Conservation (phyloP, 2,113 vertebrate species). For the Shinisaurus crocodilurus region DNA sequence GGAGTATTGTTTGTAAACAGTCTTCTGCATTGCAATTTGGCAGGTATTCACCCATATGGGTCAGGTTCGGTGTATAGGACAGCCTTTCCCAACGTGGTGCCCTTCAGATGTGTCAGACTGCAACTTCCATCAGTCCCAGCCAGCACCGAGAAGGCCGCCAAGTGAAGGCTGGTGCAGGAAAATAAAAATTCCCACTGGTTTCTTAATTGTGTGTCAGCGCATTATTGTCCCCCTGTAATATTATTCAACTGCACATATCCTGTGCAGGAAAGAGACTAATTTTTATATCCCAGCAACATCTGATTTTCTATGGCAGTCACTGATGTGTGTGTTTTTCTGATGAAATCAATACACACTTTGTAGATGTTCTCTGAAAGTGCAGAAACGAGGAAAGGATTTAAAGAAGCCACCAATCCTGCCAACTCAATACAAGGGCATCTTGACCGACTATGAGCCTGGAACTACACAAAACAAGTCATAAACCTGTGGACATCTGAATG, state of each 20-base stretch:
- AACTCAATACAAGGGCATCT: conserved; percentile 69
- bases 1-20: background rate
- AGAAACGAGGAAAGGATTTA: conserved; percentile 65
- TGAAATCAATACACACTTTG: conserved; percentile 36
- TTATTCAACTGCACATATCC: background rate
- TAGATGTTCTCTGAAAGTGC: conserved; percentile 50
- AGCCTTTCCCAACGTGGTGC: too few species aligned
- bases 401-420: conserved; percentile 66
- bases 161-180: too few species aligned
- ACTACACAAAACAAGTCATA: conserved; percentile 76
- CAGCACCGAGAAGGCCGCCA: too few species aligned
- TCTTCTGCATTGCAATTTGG: background rate
- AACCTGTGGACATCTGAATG: conserved; percentile 70
- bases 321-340: conserved; percentile 6
- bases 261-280: conserved; percentile 4
- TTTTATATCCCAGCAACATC: conserved; percentile 23
- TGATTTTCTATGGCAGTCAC: background rate
- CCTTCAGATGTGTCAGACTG: too few species aligned
- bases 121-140: too few species aligned
- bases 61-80: background rate
- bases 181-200: background rate
- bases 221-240: background rate
- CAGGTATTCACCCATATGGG: background rate
- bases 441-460: conserved; percentile 74
- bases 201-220: background rate